Percentiles rank a stretch among this genome's conserved stretches.
These are phyloP conservation scores for Pachyrhynchus sulphureomaculatus DNA, from an alignment of 1,140 invertebrate genomes.

Conservation along the genomic window DNA sequence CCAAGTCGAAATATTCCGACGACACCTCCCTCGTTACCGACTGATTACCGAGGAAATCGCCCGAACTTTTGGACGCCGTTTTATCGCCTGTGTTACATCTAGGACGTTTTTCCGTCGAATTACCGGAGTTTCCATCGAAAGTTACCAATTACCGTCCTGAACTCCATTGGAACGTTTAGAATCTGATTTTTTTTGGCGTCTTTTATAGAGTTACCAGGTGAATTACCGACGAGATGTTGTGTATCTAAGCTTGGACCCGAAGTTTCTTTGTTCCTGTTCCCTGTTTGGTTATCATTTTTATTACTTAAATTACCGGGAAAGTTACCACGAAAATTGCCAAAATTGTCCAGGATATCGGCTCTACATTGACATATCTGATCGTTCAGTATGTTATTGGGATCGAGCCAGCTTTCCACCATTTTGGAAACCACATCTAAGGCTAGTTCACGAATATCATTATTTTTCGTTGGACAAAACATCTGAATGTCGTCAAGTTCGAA, in stretches of 20 bases:
- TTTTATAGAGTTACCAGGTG: neutral
- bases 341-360: neutral
- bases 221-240: no score
- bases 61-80: conserved; percentile 11
- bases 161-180: neutral
- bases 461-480: conserved; percentile 56
- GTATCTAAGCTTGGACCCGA: no score
- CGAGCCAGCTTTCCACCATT: conserved; percentile 60
- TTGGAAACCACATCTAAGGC: conserved; percentile 57
- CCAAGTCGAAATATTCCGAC: conserved; percentile 57
- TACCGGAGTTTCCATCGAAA: neutral
- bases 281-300: neutral
- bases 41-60: conserved; percentile 18
- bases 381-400: conserved; percentile 50
- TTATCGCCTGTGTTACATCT: conserved; percentile 23
- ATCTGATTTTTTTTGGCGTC: neutral
- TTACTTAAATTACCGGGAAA: neutral
- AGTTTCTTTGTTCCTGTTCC: neutral
- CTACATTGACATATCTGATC: conserved; percentile 36
- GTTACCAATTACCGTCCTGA: neutral
- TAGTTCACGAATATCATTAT: conserved; percentile 56
- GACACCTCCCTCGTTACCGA: neutral
- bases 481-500: conserved; percentile 57
- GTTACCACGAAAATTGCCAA: neutral
- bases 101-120: conserved; percentile 16